Evolutionary conservation across 2,888 invertebrate species (phyloP).

Genomic region (Aphidoletes aphidimyza): DNA sequence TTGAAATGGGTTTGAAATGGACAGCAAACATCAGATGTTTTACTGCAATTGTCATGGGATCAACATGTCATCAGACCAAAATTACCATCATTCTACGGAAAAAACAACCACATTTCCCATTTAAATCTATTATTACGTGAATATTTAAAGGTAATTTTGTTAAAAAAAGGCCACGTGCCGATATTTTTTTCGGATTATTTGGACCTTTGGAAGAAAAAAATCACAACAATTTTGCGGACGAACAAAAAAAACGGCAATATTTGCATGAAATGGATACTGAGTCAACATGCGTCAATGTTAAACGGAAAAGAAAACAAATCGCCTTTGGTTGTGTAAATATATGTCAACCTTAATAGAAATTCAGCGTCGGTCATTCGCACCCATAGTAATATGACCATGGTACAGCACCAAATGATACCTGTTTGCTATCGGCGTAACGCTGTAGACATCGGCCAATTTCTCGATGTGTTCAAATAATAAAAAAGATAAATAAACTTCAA

Average conservation of each 20-base stretch:
- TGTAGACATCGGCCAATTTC: too few relatives aligned
- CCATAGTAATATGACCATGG: not conserved
- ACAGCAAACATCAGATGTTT: too few relatives aligned
- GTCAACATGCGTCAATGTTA: slow-evolving; percentile 7
- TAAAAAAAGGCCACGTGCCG: not conserved
- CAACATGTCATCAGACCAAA: too few relatives aligned
- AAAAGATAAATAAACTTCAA: too few relatives aligned
- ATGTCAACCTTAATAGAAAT: not conserved
- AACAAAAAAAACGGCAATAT: not conserved
- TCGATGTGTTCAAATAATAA: too few relatives aligned
- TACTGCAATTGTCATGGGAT: too few relatives aligned
- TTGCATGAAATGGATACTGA: not conserved
- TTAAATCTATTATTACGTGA: too few relatives aligned
- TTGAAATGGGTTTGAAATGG: not conserved
- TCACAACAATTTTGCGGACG: not conserved
- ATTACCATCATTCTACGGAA: too few relatives aligned
- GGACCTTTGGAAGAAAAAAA: not conserved
- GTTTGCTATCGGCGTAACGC: too few relatives aligned
- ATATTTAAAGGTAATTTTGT: not conserved
- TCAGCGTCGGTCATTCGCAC: slow-evolving; percentile 22
- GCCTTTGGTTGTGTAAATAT: not conserved
- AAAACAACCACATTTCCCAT: too few relatives aligned
- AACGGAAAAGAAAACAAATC: slow-evolving; percentile 33
- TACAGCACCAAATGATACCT: not conserved
- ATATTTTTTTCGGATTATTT: not conserved